phyloP scores from a whole-genome alignment of 2,797 vertebrate genomes.

The Rhodeus uyekii region DNA sequence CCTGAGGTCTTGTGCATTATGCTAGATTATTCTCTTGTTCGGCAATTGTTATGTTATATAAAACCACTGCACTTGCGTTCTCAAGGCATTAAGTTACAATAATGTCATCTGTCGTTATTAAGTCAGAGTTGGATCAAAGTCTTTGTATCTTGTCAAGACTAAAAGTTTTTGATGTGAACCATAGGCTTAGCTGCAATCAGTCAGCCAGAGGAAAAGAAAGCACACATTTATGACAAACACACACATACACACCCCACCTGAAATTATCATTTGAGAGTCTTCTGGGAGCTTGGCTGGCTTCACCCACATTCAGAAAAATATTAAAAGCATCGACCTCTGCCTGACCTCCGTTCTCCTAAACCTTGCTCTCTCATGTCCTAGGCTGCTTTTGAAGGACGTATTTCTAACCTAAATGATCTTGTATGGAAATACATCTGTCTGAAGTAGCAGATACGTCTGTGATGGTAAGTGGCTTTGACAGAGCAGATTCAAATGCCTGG shows the following conservation, averaged over 20 bases:
- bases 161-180: conserved; percentile 17
- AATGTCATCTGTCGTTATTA: conserved; percentile 9
- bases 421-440: conserved; percentile 50
- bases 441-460: conserved; percentile 44
- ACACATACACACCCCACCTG: conserved; percentile 31
- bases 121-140: conserved; percentile 28
- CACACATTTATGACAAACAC: not conserved
- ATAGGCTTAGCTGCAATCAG: not conserved
- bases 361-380: conserved; percentile 34
- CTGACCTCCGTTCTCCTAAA: conserved; percentile 20
- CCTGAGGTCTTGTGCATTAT: not conserved
- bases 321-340: conserved; percentile 44
- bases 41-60: not conserved
- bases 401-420: conserved; percentile 40
- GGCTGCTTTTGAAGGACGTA: conserved; percentile 16
- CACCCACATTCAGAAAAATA: conserved; percentile 1
- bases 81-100: conserved; percentile 21
- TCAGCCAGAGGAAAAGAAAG: not conserved
- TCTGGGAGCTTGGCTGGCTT: conserved; percentile 25
- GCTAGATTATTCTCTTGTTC: not conserved
- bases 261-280: conserved; percentile 45
- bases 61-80: not conserved
- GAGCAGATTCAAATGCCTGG: conserved; percentile 52
- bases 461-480: conserved; percentile 58
- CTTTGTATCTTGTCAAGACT: conserved; percentile 26